phyloP scores from a whole-genome alignment of 2,113 vertebrate species.

The Saccopteryx leptura region DNA sequence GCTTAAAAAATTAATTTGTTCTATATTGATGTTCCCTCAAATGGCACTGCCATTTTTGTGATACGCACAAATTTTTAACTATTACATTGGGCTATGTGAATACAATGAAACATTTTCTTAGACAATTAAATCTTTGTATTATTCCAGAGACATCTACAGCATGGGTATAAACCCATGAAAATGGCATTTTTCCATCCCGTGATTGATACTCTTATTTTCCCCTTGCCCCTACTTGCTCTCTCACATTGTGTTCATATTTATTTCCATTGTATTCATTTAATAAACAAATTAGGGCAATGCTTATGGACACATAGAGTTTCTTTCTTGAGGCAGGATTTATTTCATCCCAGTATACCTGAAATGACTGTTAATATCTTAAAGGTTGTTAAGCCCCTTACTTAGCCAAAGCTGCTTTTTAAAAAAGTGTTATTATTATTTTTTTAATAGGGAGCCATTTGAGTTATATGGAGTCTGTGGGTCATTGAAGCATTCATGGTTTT shows the following conservation, averaged over 20 bases:
- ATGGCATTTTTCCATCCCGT: not conserved
- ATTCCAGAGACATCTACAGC: not conserved
- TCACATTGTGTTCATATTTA: not conserved
- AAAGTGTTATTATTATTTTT: not conserved
- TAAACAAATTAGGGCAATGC: not conserved
- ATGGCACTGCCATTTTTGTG: not conserved
- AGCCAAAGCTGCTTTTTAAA: not conserved
- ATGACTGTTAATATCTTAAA: not conserved
- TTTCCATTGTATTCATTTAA: not conserved
- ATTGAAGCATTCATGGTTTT: not conserved
- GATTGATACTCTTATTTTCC: not conserved
- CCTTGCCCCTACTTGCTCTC: not conserved
- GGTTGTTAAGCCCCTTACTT: not conserved
- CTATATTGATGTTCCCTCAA: not conserved
- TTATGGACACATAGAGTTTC: not conserved
- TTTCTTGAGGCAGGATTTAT: not conserved
- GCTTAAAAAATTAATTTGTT: conserved; percentile 2
- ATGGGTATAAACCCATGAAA: not conserved
- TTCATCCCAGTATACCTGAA: conserved; percentile 26
- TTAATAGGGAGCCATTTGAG: not conserved
- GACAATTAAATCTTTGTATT: not conserved
- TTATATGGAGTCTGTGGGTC: not conserved
- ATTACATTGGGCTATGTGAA: not conserved
- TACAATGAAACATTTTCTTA: not conserved
- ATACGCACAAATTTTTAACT: not conserved